Conservation (phyloP, 2,888 invertebrate species). For the Gymnoscelis rufifasciata region DNA sequence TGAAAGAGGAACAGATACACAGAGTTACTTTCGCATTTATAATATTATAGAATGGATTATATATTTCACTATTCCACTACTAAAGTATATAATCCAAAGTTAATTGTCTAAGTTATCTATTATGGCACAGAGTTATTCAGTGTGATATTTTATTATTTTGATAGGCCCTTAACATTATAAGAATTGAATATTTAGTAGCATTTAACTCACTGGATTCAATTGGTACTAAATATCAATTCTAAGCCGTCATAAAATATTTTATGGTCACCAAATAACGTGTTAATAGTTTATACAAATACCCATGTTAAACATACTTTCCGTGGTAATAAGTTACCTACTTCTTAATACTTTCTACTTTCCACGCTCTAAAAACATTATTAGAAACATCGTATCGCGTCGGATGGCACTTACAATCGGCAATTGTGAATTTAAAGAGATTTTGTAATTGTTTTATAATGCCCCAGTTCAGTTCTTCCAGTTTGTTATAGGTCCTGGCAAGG, state of each 20-base stretch:
- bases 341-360: conserved; percentile 76
- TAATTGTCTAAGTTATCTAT: no score
- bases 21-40: no score
- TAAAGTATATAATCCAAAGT: no score
- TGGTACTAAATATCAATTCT: conserved; percentile 2
- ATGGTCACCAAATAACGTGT: conserved; percentile 2
- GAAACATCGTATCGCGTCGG: conserved; percentile 67
- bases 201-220: background rate
- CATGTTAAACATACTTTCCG: conserved; percentile 55
- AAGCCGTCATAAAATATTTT: conserved; percentile 1
- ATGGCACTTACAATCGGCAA: conserved; percentile 56
- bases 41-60: no score
- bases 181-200: conserved; percentile 1
- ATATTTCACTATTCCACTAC: no score
- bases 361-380: conserved; percentile 76
- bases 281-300: conserved; percentile 27
- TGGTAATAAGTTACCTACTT: conserved; percentile 68
- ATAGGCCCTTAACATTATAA: no score
- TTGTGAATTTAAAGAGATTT: conserved; percentile 36
- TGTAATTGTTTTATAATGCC: conserved; percentile 2
- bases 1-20: no score
- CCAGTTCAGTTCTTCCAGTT: background rate
- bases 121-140: no score
- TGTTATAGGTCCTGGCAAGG: background rate
- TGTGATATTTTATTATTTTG: no score